Base-by-base conservation (phyloP, 2,113 vertebrate species). In the Nestor notabilis region DNA sequence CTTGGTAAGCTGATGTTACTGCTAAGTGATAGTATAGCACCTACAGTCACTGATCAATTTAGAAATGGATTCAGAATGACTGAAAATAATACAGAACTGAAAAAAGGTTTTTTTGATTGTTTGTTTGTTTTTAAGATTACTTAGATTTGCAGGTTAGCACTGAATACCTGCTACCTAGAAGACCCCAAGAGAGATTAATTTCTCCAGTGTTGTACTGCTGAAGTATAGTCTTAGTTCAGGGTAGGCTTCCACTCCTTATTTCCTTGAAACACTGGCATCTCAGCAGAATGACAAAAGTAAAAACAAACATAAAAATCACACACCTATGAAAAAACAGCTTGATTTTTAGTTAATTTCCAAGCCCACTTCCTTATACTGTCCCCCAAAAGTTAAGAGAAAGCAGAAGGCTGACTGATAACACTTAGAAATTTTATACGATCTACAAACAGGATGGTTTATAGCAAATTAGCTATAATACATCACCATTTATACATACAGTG, bases 41-140 rank as follows among this genome's bases (percentile, higher is more conserved):
- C 16, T 70, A 50, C 39, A 72, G 61, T n/a, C 49, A 63, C 27
- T 28, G 33, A 31, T 64, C 24, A 44, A 76, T 72, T 82, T 72
- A 20, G 84, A 91, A 83, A 58, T 0, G 0, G 12, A 49, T 3
- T 47, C 18, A 76, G 31, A 80, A 29, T 20, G 5, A 68, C 17
- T 76, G 25, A 61, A 61, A 85, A 27, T 28, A 52, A 29, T 44
- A 72, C 14, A 85, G 27, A 65, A 56, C 18, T 37, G 50, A 39
- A 64, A 58, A 83, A 55, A 24, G 2, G 2, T 28, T 20, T 41
- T 35, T 47, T 65, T 31, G 7, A 46, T 46, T 53, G 14, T 17
- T 31, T 41, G 41, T 68, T 47, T 44, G 9, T 53, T 82, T 53
- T 77, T 11, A n/a, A 56, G 28, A 88, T 66, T 41, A 61, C 47